A percentile compares a stretch with the other conserved stretches of the same genome.
phyloP scores from a whole-genome alignment of 1,140 invertebrate genomes.

The Theocolax elegans region DNA sequence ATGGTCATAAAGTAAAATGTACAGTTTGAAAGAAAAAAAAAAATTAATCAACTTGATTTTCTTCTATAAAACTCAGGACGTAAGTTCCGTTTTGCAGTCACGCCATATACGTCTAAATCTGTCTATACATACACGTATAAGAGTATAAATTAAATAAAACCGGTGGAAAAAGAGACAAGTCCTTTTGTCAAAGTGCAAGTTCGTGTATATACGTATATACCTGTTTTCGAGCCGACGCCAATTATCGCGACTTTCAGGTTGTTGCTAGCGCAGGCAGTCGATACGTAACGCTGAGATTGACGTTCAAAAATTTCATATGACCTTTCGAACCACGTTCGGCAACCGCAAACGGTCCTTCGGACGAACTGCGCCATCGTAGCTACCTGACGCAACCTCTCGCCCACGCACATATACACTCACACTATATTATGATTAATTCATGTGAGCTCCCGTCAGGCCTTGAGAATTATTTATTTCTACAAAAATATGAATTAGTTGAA shows the following conservation, averaged over 20 bases:
- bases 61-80: too few species aligned
- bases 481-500: conserved; percentile 6
- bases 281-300: neutral
- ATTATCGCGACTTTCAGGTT: conserved; percentile 56
- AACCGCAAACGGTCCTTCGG: conserved; percentile 9
- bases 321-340: conserved; percentile 1
- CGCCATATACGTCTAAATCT: too few species aligned
- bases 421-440: conserved; percentile 38
- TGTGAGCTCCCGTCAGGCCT: conserved; percentile 20
- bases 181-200: neutral
- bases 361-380: conserved; percentile 8
- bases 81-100: too few species aligned
- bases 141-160: too few species aligned
- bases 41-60: too few species aligned
- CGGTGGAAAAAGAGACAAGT: too few species aligned
- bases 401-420: conserved; percentile 14
- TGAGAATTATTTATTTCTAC: conserved; percentile 26
- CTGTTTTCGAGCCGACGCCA: conserved; percentile 54
- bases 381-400: too few species aligned
- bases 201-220: conserved; percentile 46
- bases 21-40: too few species aligned
- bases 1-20: too few species aligned
- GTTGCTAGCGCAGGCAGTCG: neutral
- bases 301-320: neutral
- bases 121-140: too few species aligned